Evolutionary conservation across 2,797 vertebrate genomes (phyloP).

Genomic region (Periophthalmus magnuspinnatus): DNA sequence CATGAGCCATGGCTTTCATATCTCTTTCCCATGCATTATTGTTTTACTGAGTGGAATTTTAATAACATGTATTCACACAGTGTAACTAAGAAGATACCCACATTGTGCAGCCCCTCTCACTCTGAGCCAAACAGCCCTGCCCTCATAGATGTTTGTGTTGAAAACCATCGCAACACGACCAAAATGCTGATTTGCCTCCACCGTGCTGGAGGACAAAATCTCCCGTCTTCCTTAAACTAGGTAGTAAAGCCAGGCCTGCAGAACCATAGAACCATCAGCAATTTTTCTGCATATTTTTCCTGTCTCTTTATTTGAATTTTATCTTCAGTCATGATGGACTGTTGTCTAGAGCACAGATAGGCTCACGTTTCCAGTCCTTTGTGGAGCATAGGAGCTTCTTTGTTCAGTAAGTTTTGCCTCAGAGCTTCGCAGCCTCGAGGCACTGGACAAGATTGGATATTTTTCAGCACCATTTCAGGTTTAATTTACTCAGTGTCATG

Average conservation of each 20-base stretch:
- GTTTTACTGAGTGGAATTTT: slow-evolving; percentile 35
- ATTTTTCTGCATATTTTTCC: slow-evolving; percentile 37
- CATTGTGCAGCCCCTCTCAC: slow-evolving; percentile 21
- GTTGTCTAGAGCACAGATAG: slow-evolving; percentile 69
- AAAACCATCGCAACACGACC: slow-evolving; percentile 54
- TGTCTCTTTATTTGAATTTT: slow-evolving; percentile 49
- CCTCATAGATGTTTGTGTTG: slow-evolving; percentile 45
- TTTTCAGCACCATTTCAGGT: slow-evolving; percentile 72
- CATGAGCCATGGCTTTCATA: slow-evolving; percentile 15
- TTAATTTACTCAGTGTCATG: slow-evolving; percentile 66
- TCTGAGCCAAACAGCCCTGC: slow-evolving; percentile 29
- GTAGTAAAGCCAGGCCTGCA: slow-evolving; percentile 48
- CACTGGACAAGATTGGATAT: slow-evolving; percentile 65
- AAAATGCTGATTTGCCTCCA: slow-evolving; percentile 59
- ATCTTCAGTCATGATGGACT: slow-evolving; percentile 75
- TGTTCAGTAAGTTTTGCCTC: slow-evolving; percentile 72
- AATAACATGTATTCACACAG: slow-evolving; percentile 14
- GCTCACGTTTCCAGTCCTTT: slow-evolving; percentile 76
- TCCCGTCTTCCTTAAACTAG: slow-evolving; percentile 47
- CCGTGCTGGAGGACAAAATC: slow-evolving; percentile 42
- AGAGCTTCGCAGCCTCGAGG: slow-evolving; percentile 62
- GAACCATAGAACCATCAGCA: slow-evolving; percentile 55
- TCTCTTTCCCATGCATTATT: slow-evolving; percentile 40
- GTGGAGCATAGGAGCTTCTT: slow-evolving; percentile 74
- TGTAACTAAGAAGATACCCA: slow-evolving; percentile 12